Evolutionary conservation across 2,113 vertebrate species (phyloP), one percentile per base, ranked within the genome.

Genomic region (Zosterops hypoxanthus): DNA sequence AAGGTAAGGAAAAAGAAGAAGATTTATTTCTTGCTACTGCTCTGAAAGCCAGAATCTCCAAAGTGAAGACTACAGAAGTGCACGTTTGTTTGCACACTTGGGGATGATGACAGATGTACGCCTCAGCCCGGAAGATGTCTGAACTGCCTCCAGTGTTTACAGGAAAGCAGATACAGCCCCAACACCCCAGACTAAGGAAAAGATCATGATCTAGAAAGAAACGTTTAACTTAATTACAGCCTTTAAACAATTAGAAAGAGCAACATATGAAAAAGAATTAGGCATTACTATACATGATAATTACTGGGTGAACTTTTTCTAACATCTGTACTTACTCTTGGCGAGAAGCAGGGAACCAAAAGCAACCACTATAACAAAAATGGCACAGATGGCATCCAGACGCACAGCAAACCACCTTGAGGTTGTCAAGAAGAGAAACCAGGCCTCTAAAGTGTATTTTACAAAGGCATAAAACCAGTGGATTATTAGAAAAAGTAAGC

Each of bases 401-500:
- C 99, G 99, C 39, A 99, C 98, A 11, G 99, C 99, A 22, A 99
- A 98, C 99, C 99, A 99, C 31, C 99, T 99, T 24, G 99, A 99
- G 1, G 99, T 99, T 0, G 99, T 98, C 98, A 99, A 88, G 96
- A 99, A 99, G 76, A 99, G 97, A 97, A 99, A 99, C 99, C 99
- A 99, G 85, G 99, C 98, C 96, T 99, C 99, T 99, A 95, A 86
- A 95, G 55, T 72, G 33, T 25, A 75, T 95, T 91, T 64, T 41
- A 84, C 22, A 21, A 92, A 94, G 86, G 64, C 75, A 76, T 25
- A 93, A 91, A 33, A 82, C 25, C 8, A 80, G 66, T 9, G 64
- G 41, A 25, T 73, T 80, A 91, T 90, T 88, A 91, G 63, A 82
- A 31, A 29, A 88, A 52, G 26, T 31, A 80, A 64, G 29, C 8